Percentiles rank a stretch among this genome's conserved stretches.
Conservation (phyloP, 2,797 vertebrate species). For the Pangasius djambal region DNA sequence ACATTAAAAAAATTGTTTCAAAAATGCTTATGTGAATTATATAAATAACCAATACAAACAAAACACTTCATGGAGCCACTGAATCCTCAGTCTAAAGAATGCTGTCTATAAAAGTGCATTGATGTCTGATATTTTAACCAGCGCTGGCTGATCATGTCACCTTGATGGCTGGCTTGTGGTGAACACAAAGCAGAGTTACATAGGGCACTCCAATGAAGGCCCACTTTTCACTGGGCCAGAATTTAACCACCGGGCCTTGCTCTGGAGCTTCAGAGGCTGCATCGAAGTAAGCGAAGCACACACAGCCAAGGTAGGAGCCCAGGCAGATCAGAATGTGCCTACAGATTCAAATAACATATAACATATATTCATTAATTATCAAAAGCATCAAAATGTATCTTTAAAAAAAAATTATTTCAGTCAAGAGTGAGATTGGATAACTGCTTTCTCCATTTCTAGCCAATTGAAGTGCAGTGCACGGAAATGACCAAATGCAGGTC, state of each 20-base stretch:
- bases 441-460: background rate
- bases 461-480: background rate
- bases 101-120: conserved; percentile 33
- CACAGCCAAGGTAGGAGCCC: conserved; percentile 92
- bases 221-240: conserved; percentile 98
- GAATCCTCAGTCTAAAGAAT: conserved; percentile 5
- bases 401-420: background rate
- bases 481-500: background rate
- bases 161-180: conserved; percentile 88
- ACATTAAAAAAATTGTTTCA: background rate
- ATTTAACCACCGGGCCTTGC: conserved; percentile 93
- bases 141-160: conserved; percentile 79
- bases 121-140: background rate
- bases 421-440: background rate
- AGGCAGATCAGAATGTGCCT: conserved; percentile 98
- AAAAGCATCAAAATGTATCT: background rate
- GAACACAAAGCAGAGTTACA: conserved; percentile 88
- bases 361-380: background rate
- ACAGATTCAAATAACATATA: conserved; percentile 23
- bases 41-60: conserved; percentile 8
- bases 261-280: conserved; percentile 93
- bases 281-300: conserved; percentile 97
- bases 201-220: conserved; percentile 97
- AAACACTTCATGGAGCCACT: background rate
- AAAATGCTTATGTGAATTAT: background rate